phyloP scores from a whole-genome alignment of 2,888 invertebrate genomes.

The Epicampocera succincta region DNA sequence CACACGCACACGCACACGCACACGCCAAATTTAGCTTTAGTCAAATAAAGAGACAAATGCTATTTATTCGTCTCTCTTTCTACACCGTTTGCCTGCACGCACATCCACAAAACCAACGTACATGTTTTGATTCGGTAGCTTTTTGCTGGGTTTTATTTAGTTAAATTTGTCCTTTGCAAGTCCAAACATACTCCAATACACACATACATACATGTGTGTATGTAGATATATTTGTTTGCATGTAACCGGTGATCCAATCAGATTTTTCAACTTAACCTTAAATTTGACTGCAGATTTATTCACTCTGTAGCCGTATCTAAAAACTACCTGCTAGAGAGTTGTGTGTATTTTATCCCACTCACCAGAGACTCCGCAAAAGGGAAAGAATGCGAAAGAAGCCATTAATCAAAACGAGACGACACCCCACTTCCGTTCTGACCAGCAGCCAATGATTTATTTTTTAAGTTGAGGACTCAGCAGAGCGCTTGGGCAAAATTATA shows the following conservation, averaged over 20 bases:
- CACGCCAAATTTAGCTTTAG: neutral
- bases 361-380: too few species aligned
- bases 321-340: too few species aligned
- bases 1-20: neutral
- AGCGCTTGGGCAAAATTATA: too few species aligned
- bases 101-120: neutral
- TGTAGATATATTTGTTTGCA: neutral
- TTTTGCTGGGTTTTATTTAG: slow-evolving; percentile 20
- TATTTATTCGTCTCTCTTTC: slow-evolving; percentile 45
- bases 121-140: neutral
- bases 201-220: neutral
- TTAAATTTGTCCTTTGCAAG: neutral
- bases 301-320: too few species aligned
- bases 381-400: too few species aligned
- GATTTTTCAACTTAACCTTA: neutral
- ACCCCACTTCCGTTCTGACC: too few species aligned
- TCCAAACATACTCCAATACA: neutral
- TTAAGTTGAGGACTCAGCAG: too few species aligned
- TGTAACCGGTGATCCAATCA: neutral
- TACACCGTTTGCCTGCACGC: neutral
- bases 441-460: too few species aligned
- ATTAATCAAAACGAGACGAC: too few species aligned
- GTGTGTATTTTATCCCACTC: too few species aligned
- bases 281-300: too few species aligned
- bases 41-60: slow-evolving; percentile 19